Conservation (phyloP, 2,113 vertebrate genomes). For the Tretioscincus oriximinensis region DNA sequence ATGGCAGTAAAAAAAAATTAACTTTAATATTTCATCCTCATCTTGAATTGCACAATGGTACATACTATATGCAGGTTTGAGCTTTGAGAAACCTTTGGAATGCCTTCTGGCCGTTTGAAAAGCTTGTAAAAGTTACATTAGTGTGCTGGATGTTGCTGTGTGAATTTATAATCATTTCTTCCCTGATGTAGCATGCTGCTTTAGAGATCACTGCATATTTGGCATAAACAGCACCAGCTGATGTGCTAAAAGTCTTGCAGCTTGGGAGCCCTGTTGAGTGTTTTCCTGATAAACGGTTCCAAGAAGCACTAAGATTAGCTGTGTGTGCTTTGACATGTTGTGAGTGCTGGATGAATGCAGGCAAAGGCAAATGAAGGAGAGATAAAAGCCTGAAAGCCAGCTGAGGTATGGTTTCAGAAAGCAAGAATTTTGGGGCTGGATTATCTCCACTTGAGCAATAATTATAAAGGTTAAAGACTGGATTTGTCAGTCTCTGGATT, state of each 20-base stretch:
- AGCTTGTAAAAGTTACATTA: constrained; percentile 17
- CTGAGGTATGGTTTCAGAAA: constrained; percentile 48
- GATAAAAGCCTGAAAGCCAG: constrained; percentile 66
- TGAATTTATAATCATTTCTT: not conserved
- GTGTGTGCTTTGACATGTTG: constrained; percentile 73
- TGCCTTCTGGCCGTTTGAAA: constrained; percentile 31
- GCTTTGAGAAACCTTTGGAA: not conserved
- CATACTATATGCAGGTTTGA: too few species aligned
- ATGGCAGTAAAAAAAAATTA: too few species aligned
- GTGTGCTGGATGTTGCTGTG: constrained; percentile 12
- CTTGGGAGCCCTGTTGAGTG: constrained; percentile 65
- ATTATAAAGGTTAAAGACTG: constrained; percentile 34
- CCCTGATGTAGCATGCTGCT: not conserved
- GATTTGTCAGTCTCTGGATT: constrained; percentile 36
- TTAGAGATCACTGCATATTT: constrained; percentile 19
- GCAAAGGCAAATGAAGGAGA: constrained; percentile 76
- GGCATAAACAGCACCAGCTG: constrained; percentile 29
- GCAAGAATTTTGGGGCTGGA: constrained; percentile 53
- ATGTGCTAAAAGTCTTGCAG: constrained; percentile 55
- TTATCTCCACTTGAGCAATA: constrained; percentile 58
- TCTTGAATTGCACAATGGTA: not conserved
- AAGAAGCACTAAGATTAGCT: constrained; percentile 75
- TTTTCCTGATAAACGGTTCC: constrained; percentile 73
- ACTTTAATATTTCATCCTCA: constrained; percentile 12
- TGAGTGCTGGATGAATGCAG: constrained; percentile 69